Base-by-base conservation (phyloP, 1,140 invertebrate species). In the Carposina sasakii region DNA sequence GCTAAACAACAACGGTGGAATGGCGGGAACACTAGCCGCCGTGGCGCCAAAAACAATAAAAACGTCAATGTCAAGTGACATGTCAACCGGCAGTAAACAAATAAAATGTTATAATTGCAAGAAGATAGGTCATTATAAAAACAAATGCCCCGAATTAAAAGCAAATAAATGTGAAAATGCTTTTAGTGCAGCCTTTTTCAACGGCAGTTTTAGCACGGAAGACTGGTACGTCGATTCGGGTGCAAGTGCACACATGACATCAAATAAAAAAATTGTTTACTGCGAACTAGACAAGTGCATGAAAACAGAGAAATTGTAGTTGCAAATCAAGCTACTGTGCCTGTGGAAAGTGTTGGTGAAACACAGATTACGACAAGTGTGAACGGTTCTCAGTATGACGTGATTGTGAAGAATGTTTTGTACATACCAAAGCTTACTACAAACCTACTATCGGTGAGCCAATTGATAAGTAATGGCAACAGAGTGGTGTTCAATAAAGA, bases 171-270 rank as follows among this genome's bases (percentile, higher is more conserved):
- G 20, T 26, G 2, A 24, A 23, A 67, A 70, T 37, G 64, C 45
- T 31, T 69, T 65, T 47, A 67, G 59, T 60, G 64, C 57, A 1
- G 46, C 49, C 22, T 70, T 70, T 61, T 49, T 65, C 4, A 62
- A 44, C 16, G 48, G 57, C 23, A 2, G 37, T 33, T 64, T 46
- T 52, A 62, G 36, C 16, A 52, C 26, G 43, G 26, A 52, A 24
- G 57, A 70, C 33, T 76, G 63, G 60, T 73, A 73, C 42, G 34
- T 71, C 16, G 66, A 76, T 48, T 64, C 58, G 8, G 66, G 66
- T 10, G 67, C 67, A 44, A 64, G 59, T 28, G 23, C 39, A 6
- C 65, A 68, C 44, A 46, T 70, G 54, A 68, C 60, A 12, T 10
- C 47, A 17, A 56, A 58, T 23, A 1, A 53, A 51, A 12, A 55